Base-by-base conservation (phyloP, 2,888 invertebrate genomes). In the Cataglyphis altisquamis region DNA sequence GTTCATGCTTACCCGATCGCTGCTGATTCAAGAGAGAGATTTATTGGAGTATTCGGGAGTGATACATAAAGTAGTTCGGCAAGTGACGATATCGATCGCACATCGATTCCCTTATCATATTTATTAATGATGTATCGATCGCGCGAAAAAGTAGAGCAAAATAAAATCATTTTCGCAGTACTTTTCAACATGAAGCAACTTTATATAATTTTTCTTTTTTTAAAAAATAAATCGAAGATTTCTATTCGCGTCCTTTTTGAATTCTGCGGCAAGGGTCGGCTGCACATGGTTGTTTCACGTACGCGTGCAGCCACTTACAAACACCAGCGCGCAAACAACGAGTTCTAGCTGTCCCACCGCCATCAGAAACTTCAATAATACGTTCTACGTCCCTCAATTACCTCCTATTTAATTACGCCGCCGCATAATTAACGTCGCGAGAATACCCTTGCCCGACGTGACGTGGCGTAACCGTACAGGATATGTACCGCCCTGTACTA, bases 281-380 rank as follows among this genome's bases (percentile, higher is more conserved):
- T 25, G 67, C 66, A 66, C 25, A 52, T 36, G 29, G 9, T 39
- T 3, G 67, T 57, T 67, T 60, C 72, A 78, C 41, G 55, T 57
- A 78, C 21, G 41, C 29, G 55, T 55, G 2, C 45, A 57, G n/a
- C n/a, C 77, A 36, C 81, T 67, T 83, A 83, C 83, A 70, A 84
- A 85, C 75, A 82, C 60, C 52, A 78, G 29, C 80, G 64, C 68
- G 82, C 89, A 89, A 84, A 88, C 86, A 86, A 88, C 68, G 45
- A 62, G 60, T 78, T 64, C 68, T 68, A 57, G 74, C 72, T 68
- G 62, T 77, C 72, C 86, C 84, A 21, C 66, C 83, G 88, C 90
- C 91, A 91, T 91, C 91, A 88, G 92, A 93, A 93, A 92, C 93
- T 93, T 93, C 93, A 92, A 91, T 92, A 93, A 92, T 93, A 93